Evolutionary conservation across 2,888 invertebrate species (phyloP).

Genomic region (Drosophila nigritarsus): DNA sequence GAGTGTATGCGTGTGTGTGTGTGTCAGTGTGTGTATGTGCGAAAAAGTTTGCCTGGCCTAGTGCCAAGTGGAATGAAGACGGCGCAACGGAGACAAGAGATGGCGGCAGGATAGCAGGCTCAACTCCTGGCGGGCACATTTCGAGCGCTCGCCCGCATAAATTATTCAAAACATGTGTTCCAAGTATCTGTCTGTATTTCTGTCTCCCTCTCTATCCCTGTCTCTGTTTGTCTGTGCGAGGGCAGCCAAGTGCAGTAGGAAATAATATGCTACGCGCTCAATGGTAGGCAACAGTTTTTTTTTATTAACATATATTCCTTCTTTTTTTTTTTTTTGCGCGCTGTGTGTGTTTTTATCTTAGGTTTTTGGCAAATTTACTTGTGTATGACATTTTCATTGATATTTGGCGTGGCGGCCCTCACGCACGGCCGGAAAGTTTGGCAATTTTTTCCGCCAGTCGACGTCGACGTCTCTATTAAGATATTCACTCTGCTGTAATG

Average conservation of each 20-base stretch:
- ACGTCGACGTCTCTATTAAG: conserved; percentile 71
- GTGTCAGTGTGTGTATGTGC: conserved; percentile 23
- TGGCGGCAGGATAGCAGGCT: conserved; percentile 54
- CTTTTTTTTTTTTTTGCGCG: conserved; percentile 2
- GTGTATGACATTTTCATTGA: conserved; percentile 79
- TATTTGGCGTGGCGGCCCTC: conserved; percentile 48
- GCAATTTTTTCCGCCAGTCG: conserved; percentile 76
- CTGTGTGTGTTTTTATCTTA: conserved; percentile 57
- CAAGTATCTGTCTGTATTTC: conserved; percentile 49
- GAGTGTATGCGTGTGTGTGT: not conserved
- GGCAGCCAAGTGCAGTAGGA: conserved; percentile 65
- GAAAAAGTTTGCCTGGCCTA: conserved; percentile 77
- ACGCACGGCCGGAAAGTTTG: conserved; percentile 73
- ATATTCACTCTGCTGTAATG: conserved; percentile 79
- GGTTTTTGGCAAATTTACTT: conserved; percentile 58
- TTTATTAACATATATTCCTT: conserved; percentile 10
- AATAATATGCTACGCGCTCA: conserved; percentile 48
- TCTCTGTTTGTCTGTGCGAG: conserved; percentile 37
- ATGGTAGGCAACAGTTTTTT: conserved; percentile 61
- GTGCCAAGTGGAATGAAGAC: conserved; percentile 47
- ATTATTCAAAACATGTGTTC: conserved; percentile 84
- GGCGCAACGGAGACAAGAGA: conserved; percentile 9
- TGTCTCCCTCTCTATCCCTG: conserved; percentile 38
- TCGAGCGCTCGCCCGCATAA: conserved; percentile 78
- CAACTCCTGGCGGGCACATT: conserved; percentile 78